Evolutionary conservation across 1,140 invertebrate genomes (phyloP), one percentile per base, ranked within the genome.

Genomic region (Dreissena rostriformis): DNA sequence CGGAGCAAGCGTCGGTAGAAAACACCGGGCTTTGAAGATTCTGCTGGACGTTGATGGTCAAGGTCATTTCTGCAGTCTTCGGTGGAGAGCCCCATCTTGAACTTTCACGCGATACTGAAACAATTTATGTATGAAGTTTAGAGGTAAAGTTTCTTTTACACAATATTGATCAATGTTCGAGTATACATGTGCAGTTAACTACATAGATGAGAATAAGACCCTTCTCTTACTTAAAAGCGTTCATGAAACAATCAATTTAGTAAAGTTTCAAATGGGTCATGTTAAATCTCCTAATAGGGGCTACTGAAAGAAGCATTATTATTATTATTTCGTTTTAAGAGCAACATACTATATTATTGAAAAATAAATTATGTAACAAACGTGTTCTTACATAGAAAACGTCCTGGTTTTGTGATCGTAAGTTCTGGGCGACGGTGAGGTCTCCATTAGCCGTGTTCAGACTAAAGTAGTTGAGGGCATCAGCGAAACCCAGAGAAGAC

Each of bases 391-490:
- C 80, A 82, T 53, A 75, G 51, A 74, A 82, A 17, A 10, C 28
- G 26, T 82, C 65, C 8, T 15, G 0, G 24, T 29, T 12, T 68
- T 75, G 71, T 29, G 14, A 0, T 0, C 53, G 24, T 26, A 82
- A 51, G 10, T 67, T 52, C 17, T 53, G 39, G 10, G 17, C 7
- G 1, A 82, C 61, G 24, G 61, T n/a, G 11, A 82, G 12, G 5
- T 49, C 15, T 14, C 57, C 61, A 28, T 29, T 55, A 0, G 72
- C n/a, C 0, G 66, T 19, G 51, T 87, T 78, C 14, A 91, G 76
- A 52, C 26, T 52, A 83, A 91, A 91, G 53, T 81, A 87, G 39
- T 66, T 55, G 4, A 72, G 24, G 8, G 78, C 88, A 22, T 68
- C 19, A 28, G 74, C 74, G 49, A 88, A 87, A 63, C 90, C 90